Percentiles rank a stretch among this genome's conserved stretches.
Conservation (phyloP, 2,797 vertebrate species). For the Cottoperca gobio region DNA sequence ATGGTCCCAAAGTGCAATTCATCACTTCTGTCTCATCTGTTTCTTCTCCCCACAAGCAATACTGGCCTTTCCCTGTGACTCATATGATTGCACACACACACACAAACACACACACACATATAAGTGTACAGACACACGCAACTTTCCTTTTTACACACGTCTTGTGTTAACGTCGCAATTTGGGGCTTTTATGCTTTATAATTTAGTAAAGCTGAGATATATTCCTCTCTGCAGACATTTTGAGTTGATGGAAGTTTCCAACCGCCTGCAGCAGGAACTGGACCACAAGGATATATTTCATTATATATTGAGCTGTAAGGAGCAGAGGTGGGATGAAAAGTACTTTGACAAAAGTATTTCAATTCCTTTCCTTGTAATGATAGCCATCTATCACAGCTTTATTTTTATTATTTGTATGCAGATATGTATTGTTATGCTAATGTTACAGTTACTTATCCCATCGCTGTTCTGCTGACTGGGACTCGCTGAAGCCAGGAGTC, state of each 20-base stretch:
- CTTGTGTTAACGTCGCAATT: not conserved
- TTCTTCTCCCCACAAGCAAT: too few species aligned
- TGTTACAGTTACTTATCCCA: conserved; percentile 45
- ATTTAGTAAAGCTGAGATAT: not conserved
- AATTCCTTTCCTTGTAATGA: conserved; percentile 48
- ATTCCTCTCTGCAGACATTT: not conserved
- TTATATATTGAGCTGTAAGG: conserved; percentile 24
- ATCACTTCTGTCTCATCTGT: conserved; percentile 68
- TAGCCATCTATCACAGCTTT: conserved; percentile 58
- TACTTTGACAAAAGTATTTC: conserved; percentile 39
- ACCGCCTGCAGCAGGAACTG: conserved; percentile 1
- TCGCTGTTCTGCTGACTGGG: conserved; percentile 68
- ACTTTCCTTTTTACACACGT: not conserved
- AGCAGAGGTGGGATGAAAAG: conserved; percentile 26
- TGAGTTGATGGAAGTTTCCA: conserved; percentile 22
- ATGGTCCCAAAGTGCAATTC: conserved; percentile 62
- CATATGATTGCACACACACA: too few species aligned
- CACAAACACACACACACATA: too few species aligned
- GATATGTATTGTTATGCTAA: conserved; percentile 65
- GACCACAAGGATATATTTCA: conserved; percentile 3
- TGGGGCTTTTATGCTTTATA: not conserved
- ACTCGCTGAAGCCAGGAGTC: conserved; percentile 48
- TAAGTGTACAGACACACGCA: not conserved
- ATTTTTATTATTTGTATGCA: conserved; percentile 54
- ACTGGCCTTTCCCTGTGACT: too few species aligned